These are phyloP conservation scores for Lepidotrigona ventralis DNA, from an alignment of 1,140 invertebrate genomes.

Conservation along the genomic window DNA sequence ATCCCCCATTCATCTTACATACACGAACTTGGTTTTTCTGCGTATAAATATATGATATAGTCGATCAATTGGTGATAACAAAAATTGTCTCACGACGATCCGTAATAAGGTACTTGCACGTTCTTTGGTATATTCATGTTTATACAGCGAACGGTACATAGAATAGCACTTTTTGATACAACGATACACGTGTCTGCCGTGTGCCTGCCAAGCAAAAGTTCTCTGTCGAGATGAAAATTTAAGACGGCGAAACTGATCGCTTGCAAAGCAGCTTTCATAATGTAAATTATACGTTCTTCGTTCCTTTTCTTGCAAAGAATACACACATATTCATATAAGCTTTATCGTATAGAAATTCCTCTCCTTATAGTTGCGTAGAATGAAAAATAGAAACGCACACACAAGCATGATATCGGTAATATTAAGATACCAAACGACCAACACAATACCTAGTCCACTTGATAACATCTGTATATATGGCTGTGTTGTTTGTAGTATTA, in stretches of 20 bases:
- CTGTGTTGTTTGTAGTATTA: background rate
- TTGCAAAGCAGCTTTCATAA: background rate
- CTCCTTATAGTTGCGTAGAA: background rate
- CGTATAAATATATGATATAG: slow-evolving; percentile 40
- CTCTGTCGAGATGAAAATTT: background rate
- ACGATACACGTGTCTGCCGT: slow-evolving; percentile 3
- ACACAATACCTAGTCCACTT: background rate
- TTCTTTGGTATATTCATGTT: slow-evolving; percentile 48
- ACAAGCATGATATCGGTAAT: slow-evolving; percentile 10
- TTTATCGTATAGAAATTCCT: background rate
- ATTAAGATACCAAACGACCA: background rate
- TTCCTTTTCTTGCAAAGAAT: background rate
- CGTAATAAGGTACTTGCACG: slow-evolving; percentile 31
- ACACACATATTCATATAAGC: background rate
- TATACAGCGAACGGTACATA: slow-evolving; percentile 31
- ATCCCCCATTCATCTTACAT: slow-evolving; percentile 1
- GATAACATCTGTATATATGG: background rate
- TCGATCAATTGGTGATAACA: slow-evolving; percentile 23
- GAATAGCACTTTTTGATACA: slow-evolving; percentile 24
- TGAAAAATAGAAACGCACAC: background rate
- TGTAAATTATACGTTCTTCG: background rate
- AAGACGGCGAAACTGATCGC: background rate
- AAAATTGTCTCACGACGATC: slow-evolving; percentile 35
- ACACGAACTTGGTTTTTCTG: slow-evolving; percentile 12
- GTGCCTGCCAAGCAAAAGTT: background rate